Percentiles rank a stretch among this genome's conserved stretches.
phyloP scores from a whole-genome alignment of 2,797 vertebrate species.

The Sardinella longiceps region DNA sequence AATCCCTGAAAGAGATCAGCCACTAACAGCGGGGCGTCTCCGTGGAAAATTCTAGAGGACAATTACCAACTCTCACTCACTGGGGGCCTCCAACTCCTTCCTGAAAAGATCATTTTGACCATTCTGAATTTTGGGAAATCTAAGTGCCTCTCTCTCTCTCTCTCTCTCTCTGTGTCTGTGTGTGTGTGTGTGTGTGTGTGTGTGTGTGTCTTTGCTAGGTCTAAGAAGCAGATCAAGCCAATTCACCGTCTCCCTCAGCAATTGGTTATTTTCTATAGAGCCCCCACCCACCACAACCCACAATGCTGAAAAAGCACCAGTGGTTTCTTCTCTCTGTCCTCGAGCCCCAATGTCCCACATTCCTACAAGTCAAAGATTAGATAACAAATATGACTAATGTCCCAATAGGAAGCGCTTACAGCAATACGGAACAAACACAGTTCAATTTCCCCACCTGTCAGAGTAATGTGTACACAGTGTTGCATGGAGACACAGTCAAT shows the following conservation, averaged over 20 bases:
- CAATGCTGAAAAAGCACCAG: not conserved
- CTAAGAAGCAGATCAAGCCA: too few species aligned
- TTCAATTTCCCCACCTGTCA: not conserved
- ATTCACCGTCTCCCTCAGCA: too few species aligned
- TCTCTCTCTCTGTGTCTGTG: not conserved
- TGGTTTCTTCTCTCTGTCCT: not conserved
- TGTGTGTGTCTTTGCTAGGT: not conserved
- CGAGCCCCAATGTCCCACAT: not conserved
- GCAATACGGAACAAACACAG: not conserved
- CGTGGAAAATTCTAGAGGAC: not conserved
- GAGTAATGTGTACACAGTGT: not conserved
- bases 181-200: conserved; percentile 7
- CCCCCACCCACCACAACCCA: not conserved
- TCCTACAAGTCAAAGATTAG: not conserved
- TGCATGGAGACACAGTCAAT: not conserved
- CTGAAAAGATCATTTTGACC: not conserved
- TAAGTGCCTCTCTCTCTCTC: not conserved
- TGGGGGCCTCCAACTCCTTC: not conserved
- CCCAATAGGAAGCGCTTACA: not conserved
- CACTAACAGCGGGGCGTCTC: not conserved
- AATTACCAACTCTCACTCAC: not conserved
- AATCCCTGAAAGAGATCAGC: conserved; percentile 29
- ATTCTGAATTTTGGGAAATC: not conserved
- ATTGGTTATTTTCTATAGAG: not conserved
- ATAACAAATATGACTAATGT: not conserved